Conservation (phyloP, 2,113 vertebrate species). For the Atlantisia rogersi region DNA sequence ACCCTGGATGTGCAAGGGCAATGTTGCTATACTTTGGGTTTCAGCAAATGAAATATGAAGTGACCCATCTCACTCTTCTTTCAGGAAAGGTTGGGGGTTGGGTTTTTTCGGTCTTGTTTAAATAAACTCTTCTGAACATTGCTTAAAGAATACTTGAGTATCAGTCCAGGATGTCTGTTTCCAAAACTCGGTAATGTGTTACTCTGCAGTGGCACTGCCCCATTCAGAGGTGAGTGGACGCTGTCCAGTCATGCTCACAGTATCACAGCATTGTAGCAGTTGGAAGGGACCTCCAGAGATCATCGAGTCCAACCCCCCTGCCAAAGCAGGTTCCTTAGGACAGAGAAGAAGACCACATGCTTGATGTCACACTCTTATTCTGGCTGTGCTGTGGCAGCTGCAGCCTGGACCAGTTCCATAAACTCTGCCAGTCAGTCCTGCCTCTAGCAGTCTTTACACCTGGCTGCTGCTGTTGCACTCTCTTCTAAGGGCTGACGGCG, state of each 20-base stretch:
- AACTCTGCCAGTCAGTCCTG: not conserved
- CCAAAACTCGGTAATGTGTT: not conserved
- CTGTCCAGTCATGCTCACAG: not conserved
- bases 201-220: not conserved
- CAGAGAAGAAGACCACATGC: not conserved
- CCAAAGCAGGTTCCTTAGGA: too few species aligned
- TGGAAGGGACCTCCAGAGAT: too few species aligned
- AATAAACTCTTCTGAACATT: not conserved
- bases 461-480: not conserved
- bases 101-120: not conserved
- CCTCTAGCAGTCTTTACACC: not conserved
- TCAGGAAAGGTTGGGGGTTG: not conserved
- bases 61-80: not conserved
- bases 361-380: not conserved
- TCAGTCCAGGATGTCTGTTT: not conserved
- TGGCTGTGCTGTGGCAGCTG: not conserved
- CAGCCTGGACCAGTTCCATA: not conserved
- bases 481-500: not conserved
- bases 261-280: too few species aligned
- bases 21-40: not conserved
- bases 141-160: not conserved
- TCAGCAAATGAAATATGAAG: not conserved
- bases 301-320: too few species aligned
- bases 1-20: not conserved
- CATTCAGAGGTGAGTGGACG: rapidly evolving